A percentile compares a stretch with the other conserved stretches of the same genome.
These are phyloP conservation scores for Littorina saxatilis DNA, from an alignment of 1,140 invertebrate species.

Conservation along the genomic window DNA sequence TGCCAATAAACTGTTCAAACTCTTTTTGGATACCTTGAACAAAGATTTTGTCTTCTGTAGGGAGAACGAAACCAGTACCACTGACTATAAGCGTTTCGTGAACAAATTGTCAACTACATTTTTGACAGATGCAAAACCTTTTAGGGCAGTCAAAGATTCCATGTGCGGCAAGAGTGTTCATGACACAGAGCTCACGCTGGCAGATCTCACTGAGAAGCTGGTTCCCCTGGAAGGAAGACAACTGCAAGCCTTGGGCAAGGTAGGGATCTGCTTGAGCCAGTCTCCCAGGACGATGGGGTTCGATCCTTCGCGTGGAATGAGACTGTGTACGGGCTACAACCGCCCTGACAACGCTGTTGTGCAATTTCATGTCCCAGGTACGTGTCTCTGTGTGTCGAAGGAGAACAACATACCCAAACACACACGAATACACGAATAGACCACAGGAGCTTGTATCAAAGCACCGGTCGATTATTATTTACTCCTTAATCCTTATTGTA, in stretches of 20 bases:
- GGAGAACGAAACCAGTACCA: background rate
- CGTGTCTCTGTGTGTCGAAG: background rate
- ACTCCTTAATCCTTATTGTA: background rate
- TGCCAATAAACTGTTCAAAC: slow-evolving; percentile 23
- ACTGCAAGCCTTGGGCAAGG: slow-evolving; percentile 12
- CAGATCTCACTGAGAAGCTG: slow-evolving; percentile 1
- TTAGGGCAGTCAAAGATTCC: background rate
- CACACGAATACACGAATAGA: background rate
- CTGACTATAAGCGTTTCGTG: background rate
- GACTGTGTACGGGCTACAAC: slow-evolving; percentile 29
- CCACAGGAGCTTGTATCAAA: too few species aligned
- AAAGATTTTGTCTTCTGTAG: background rate
- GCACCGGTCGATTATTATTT: too few species aligned
- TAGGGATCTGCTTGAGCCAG: slow-evolving; percentile 33
- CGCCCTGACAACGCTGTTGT: slow-evolving; percentile 36
- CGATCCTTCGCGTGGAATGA: slow-evolving; percentile 7
- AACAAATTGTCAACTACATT: background rate
- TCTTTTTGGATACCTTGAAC: background rate
- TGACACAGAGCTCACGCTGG: background rate
- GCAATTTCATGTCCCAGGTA: slow-evolving; percentile 39
- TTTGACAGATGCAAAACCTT: background rate
- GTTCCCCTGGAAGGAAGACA: background rate
- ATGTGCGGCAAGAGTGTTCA: background rate
- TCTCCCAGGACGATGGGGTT: slow-evolving; percentile 9
- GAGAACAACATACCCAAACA: background rate